These are phyloP conservation scores for Dryomyza anilis DNA, from an alignment of 2,888 invertebrate species.

Conservation along the genomic window DNA sequence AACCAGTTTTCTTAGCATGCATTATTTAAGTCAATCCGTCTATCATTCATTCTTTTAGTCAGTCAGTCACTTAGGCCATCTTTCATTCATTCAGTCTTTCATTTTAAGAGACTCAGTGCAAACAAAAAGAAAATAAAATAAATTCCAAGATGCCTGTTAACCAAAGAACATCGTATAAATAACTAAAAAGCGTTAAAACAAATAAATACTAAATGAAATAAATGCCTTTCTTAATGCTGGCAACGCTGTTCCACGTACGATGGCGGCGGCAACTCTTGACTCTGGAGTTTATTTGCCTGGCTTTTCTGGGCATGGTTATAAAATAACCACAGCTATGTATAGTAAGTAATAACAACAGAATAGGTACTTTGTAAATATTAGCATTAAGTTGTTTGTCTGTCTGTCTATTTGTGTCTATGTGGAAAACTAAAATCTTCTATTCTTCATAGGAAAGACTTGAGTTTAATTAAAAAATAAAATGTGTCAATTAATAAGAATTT, in stretches of 20 bases:
- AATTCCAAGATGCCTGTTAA: slow-evolving; percentile 10
- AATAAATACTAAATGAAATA: slow-evolving; percentile 23
- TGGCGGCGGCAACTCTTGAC: background rate
- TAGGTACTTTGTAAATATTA: background rate
- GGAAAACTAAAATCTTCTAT: background rate
- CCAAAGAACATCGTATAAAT: slow-evolving; percentile 17
- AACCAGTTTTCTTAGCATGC: too few species aligned
- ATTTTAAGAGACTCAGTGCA: too few species aligned
- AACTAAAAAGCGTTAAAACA: slow-evolving; percentile 27
- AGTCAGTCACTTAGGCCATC: background rate
- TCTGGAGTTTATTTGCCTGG: slow-evolving; percentile 17
- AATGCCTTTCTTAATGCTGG: slow-evolving; percentile 2
- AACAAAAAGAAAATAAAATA: background rate
- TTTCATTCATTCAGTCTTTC: too few species aligned
- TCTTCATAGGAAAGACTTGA: background rate
- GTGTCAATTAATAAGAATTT: too few species aligned
- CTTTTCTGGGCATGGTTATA: slow-evolving; percentile 11
- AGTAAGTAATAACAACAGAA: background rate
- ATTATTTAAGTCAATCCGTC: background rate
- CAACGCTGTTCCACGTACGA: background rate
- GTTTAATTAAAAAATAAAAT: background rate
- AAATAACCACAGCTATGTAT: background rate
- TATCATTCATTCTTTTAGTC: background rate
- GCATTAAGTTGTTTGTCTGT: slow-evolving; percentile 1
- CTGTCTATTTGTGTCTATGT: background rate